phyloP scores from a whole-genome alignment of 2,888 invertebrate species.

The Ceramica pisi region DNA sequence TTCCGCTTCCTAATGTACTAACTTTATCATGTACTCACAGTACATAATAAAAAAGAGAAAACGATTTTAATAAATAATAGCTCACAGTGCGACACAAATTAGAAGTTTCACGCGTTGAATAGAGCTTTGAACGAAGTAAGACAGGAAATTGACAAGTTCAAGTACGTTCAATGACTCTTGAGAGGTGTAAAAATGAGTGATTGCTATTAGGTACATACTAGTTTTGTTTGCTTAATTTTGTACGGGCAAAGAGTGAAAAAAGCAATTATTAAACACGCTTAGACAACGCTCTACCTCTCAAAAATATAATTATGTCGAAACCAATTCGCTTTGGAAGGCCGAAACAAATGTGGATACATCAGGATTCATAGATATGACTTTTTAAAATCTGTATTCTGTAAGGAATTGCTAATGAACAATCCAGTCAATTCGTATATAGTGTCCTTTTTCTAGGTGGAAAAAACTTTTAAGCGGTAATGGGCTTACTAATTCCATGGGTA shows the following conservation, averaged over 20 bases:
- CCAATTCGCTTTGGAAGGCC: too few species aligned
- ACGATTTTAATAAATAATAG: slow-evolving; percentile 23
- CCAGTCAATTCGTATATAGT: too few species aligned
- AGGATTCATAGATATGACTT: too few species aligned
- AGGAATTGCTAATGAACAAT: too few species aligned
- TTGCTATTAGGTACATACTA: not conserved
- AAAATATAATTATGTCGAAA: too few species aligned
- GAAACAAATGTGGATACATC: too few species aligned
- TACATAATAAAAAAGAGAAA: slow-evolving; percentile 15
- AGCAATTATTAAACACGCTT: too few species aligned
- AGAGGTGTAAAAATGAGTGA: not conserved
- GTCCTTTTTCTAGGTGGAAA: too few species aligned
- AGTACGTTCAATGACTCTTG: slow-evolving; percentile 8
- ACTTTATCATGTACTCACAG: not conserved
- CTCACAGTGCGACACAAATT: not conserved
- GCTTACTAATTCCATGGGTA: not conserved
- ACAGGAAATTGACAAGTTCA: slow-evolving; percentile 7
- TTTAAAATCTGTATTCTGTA: too few species aligned
- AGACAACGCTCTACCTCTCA: too few species aligned
- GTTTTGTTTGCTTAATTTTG: not conserved
- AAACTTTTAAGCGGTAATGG: too few species aligned
- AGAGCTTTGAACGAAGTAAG: not conserved
- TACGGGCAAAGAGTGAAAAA: not conserved
- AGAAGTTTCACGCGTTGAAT: not conserved
- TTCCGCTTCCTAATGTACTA: slow-evolving; percentile 9